These are phyloP conservation scores for Macquaria australasica DNA, from an alignment of 2,113 vertebrate genomes.

Conservation along the genomic window DNA sequence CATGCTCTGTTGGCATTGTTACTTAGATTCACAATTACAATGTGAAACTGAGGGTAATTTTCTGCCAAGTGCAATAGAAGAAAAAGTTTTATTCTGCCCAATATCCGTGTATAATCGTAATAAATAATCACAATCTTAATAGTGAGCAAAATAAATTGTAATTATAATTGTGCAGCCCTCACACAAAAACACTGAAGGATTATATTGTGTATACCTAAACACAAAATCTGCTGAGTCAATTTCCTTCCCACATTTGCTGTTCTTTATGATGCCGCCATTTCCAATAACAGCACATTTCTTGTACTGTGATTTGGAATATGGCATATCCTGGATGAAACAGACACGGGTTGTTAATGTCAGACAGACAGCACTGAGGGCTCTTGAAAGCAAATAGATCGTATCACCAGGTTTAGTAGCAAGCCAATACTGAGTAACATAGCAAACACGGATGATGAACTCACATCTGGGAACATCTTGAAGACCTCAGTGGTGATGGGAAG, in stretches of 20 bases:
- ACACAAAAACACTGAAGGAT: conserved; percentile 10
- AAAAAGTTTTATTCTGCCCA: neutral
- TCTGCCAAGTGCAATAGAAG: neutral
- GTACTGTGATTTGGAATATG: conserved; percentile 95
- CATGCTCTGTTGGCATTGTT: neutral
- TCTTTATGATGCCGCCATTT: conserved; percentile 97
- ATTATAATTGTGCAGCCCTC: neutral
- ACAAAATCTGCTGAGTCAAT: conserved; percentile 96
- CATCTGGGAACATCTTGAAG: conserved; percentile 98
- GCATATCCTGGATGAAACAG: conserved; percentile 91
- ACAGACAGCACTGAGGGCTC: neutral
- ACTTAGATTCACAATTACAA: neutral
- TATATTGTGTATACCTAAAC: conserved; percentile 86
- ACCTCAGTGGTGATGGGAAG: conserved; percentile 93
- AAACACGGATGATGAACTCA: conserved; percentile 69
- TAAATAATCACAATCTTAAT: neutral
- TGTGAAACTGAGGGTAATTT: neutral
- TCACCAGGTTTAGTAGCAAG: neutral
- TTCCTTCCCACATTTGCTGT: conserved; percentile 95
- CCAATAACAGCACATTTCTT: conserved; percentile 98
- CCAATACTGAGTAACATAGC: neutral
- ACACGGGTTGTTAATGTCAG: conserved; percentile 12
- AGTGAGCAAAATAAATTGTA: neutral
- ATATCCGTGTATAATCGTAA: neutral
- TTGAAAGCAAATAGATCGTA: neutral